Conservation (phyloP, 2,113 vertebrate species). For the Apistogramma diplotaenia region DNA sequence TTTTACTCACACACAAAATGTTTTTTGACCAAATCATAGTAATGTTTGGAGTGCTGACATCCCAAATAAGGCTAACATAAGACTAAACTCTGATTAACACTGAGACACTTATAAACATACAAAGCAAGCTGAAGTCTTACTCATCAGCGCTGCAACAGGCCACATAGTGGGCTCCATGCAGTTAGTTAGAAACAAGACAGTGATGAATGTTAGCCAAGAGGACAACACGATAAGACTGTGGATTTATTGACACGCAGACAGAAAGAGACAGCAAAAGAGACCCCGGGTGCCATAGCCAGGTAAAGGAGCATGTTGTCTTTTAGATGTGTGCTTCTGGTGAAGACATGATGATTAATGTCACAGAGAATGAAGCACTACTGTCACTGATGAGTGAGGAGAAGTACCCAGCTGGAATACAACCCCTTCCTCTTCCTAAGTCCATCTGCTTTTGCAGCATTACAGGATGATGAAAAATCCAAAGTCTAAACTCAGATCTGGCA, state of each 20-base stretch:
- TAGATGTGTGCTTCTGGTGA: conserved; percentile 9
- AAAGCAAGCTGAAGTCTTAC: conserved; percentile 40
- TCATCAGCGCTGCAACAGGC: conserved; percentile 15
- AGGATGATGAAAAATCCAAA: conserved; percentile 29
- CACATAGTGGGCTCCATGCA: conserved; percentile 45
- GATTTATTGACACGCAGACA: conserved; percentile 30
- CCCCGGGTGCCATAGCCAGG: not conserved
- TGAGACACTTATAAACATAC: conserved; percentile 9
- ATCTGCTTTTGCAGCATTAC: conserved; percentile 15
- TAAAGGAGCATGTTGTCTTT: conserved; percentile 19
- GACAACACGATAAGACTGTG: conserved; percentile 35
- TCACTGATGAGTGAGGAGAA: conserved; percentile 27
- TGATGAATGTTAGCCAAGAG: conserved; percentile 43
- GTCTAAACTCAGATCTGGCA: conserved; percentile 37
- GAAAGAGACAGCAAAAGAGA: conserved; percentile 20
- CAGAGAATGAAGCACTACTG: conserved; percentile 22
- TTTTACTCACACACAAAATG: not conserved
- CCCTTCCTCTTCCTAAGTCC: conserved; percentile 29
- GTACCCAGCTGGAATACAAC: conserved; percentile 20
- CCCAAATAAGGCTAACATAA: not conserved
- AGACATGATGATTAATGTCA: conserved; percentile 18
- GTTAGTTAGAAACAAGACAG: conserved; percentile 48
- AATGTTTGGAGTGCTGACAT: not conserved
- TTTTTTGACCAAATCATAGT: not conserved
- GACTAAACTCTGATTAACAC: not conserved